Evolutionary conservation across 2,797 vertebrate genomes (phyloP), one percentile per base, ranked within the genome.

Genomic region (Periophthalmus magnuspinnatus): DNA sequence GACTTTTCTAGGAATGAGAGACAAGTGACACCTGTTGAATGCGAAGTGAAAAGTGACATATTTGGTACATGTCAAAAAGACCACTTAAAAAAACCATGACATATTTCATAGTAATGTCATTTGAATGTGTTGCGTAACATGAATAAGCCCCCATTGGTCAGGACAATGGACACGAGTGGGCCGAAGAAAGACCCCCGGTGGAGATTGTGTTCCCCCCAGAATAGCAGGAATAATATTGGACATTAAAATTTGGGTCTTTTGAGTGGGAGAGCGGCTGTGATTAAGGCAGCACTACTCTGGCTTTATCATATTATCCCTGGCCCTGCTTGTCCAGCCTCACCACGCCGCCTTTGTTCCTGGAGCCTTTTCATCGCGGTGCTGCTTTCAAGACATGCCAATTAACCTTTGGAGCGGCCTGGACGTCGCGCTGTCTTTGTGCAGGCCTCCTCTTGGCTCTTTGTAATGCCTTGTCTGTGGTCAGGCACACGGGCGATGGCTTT

Each of bases 351-450:
- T 93, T 93, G 91, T 93, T 92, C 89, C 86, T 75, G 71, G 67
- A 73, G 76, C 85, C 89, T 90, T 94, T 92, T 93, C 89, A 93
- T 92, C 88, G 87, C 86, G 3, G 75, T 70, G 84, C 82, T 55
- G 88, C 90, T 91, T 93, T 92, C 90, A 91, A 92, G 93, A 91
- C 87, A 87, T 89, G 90, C 91, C 93, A 93, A 93, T 94, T 93
- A 94, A 94, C 92, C 92, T 94, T 93, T 93, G 84, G 54, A 47
- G 74, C 87, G 73, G 88, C 84, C 86, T 87, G 90, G 90, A 91
- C 90, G 88, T 91, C 89, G 90, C 76, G 83, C 86, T 89, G 91
- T 91, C 91, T 91, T 90, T 91, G 90, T 90, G 90, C 86, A 72
- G 81, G 84, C 86, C 89, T 85, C 90, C 87, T 86, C 86, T 67